Base-by-base conservation (phyloP, 2,888 invertebrate species). In the Ischnus inquisitorius region DNA sequence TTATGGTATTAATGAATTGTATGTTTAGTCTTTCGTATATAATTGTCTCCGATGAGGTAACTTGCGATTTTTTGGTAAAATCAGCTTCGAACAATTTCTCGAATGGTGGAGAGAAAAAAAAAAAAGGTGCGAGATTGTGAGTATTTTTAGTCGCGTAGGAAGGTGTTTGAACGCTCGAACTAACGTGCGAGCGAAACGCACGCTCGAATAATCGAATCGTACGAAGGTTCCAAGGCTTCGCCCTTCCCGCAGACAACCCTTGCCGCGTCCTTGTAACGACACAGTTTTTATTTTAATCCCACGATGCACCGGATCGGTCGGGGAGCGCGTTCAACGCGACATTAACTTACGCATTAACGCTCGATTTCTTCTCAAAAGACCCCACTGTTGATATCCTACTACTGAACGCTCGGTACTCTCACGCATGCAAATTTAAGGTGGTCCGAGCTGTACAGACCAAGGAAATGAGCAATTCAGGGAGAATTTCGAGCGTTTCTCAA, bases 221-320 rank as follows among this genome's bases (percentile, higher is more conserved):
- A 28, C 54, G 54, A 71, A 54, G 71, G 54, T 71, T 22, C 39
- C 54, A 41, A 41, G 57, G 43, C 57, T 39, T 12, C 3, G 72
- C 60, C 60, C 72, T 72, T 60, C 28, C 43, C 5, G n/a, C 4
- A 60, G 60, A 6, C 22, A n/a, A 16, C 22, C 71, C 22, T 57
- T 34, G 19, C 48, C 68, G n/a, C 48, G 8, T 22, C 28, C 60
- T 62, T 48, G 43, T 43, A 12, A 79, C 51, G 54, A n/a, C 41
- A 46, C 10, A 22, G 39, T 68, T 48, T 79, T 76, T 68, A 81
- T 81, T 80, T 68, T 80, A 80, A 75, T 80, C 74, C 48, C 68
- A 48, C 68, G 14, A 25, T 41, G 25, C 67, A 43, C 25, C 19
- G 19, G 25, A 67, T 46, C 28, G 67, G 43, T 43, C 69, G 34